Base-by-base conservation (phyloP, 2,888 invertebrate genomes). In the Archaeoteleia sp. region DNA sequence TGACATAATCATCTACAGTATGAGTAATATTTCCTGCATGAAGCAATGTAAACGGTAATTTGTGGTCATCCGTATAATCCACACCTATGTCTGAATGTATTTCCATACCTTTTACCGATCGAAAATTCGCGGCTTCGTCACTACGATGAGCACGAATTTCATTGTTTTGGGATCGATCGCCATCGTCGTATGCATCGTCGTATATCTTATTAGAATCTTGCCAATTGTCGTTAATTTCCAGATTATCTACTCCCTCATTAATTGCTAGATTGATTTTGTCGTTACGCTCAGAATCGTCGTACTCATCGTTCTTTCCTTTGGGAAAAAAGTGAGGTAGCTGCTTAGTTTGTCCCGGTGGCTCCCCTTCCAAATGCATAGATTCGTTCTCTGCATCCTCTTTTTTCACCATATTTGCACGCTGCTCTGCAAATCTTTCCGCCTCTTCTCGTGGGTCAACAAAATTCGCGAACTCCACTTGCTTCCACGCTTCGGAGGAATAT, bases 401-500 rank as follows among this genome's bases (percentile, higher is more conserved):
- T 25, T 74, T 62, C 12, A 62, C 34, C 25, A 53, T 35, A 17
- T 69, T 69, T n/a, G 80, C 68, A 5, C 76, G 77, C 25, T 74
- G 73, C 14, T 80, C 79, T 1, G 79, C 75, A 2, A 78, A 89
- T 34, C 86, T 79, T 32, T 86, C 81, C 0, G 87, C 87, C 63
- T 87, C 86, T 34, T 82, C 79, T 39, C 86, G 84, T 0, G 87
- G 86, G 74, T 89, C 87, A 1, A 87, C 74, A 49, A 87, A 86
- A 66, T 84, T 85, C 35, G 84, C 85, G 63, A 84, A 81, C 72
- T 87, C 84, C 40, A 86, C 60, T 68, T 76, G 60, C 75, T 84
- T 81, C 77, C 85, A 84, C 1, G 81, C 74, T 48, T 86, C 84
- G 0, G 93, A 93, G 76, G 89, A 90, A 75, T 94, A 94, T 2